Evolutionary conservation across 2,888 invertebrate species (phyloP).

Genomic region (Tortrix viridana): DNA sequence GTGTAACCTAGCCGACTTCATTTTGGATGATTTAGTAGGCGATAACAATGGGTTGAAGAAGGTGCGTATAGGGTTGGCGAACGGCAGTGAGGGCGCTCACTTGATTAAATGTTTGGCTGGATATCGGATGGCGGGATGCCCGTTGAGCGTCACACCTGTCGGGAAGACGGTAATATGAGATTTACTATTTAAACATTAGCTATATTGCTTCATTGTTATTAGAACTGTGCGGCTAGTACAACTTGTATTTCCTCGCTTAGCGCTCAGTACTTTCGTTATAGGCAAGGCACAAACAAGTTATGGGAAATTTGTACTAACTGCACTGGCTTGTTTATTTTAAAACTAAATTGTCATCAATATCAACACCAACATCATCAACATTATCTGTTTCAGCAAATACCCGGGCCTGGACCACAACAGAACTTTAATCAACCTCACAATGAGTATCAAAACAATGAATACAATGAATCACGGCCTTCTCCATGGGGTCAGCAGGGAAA

Average conservation of each 20-base stretch:
- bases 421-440: conserved; percentile 48
- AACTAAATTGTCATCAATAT: not conserved
- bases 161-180: conserved; percentile 55
- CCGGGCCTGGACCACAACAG: conserved; percentile 41
- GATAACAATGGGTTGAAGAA: conserved; percentile 63
- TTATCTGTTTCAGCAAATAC: not conserved
- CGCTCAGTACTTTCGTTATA: too few relatives aligned
- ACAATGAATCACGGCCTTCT: conserved; percentile 36
- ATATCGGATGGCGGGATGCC: conserved; percentile 57
- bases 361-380: conserved; percentile 37
- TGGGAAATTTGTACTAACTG: too few relatives aligned
- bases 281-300: too few relatives aligned
- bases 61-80: conserved; percentile 66
- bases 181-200: not conserved
- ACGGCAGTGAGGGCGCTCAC: conserved; percentile 62
- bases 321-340: not conserved
- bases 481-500: conserved; percentile 46
- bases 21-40: conserved; percentile 62
- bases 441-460: conserved; percentile 46
- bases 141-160: conserved; percentile 60
- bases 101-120: conserved; percentile 68
- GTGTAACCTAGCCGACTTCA: conserved; percentile 68
- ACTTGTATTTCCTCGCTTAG: too few relatives aligned
- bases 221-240: too few relatives aligned
- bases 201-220: too few relatives aligned